phyloP scores from a whole-genome alignment of 2,113 vertebrate species.

The Protobothrops flavoviridis region DNA sequence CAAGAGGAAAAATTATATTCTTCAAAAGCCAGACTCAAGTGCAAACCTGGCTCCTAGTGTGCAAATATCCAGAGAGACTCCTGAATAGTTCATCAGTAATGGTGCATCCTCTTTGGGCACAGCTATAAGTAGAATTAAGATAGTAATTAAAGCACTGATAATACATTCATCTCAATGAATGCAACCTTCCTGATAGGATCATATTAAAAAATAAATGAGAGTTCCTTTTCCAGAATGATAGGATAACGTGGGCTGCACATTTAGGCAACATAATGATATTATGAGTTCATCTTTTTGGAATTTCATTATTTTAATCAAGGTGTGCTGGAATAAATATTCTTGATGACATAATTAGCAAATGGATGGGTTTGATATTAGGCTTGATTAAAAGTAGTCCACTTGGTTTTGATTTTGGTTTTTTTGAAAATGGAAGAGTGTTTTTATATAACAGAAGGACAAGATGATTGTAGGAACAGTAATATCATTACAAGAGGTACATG shows the following conservation, averaged over 20 bases:
- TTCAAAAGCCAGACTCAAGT: not conserved
- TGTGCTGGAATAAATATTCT: constrained; percentile 14
- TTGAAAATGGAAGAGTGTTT: not conserved
- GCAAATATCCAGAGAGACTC: not conserved
- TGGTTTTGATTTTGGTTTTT: constrained; percentile 11
- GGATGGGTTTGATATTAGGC: constrained; percentile 30
- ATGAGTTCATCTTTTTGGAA: constrained; percentile 15
- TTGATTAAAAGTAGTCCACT: constrained; percentile 46
- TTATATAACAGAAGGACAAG: constrained; percentile 9
- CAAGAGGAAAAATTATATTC: not conserved
- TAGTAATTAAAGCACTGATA: not conserved
- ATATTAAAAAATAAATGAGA: not conserved
- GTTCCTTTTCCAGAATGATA: not conserved
- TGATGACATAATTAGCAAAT: constrained; percentile 46
- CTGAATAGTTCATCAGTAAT: not conserved
- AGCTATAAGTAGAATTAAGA: not conserved
- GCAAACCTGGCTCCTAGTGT: not conserved
- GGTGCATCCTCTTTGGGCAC: not conserved
- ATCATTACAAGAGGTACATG: not conserved
- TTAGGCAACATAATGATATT: not conserved
- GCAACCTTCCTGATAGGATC: not conserved
- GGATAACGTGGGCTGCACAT: not conserved
- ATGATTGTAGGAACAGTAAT: not conserved
- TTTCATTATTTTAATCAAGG: constrained; percentile 25
- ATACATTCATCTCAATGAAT: not conserved